Percentiles rank a stretch among this genome's conserved stretches.
Evolutionary conservation across 2,797 vertebrate species (phyloP).

Genomic region (Pangasius larnaudii): DNA sequence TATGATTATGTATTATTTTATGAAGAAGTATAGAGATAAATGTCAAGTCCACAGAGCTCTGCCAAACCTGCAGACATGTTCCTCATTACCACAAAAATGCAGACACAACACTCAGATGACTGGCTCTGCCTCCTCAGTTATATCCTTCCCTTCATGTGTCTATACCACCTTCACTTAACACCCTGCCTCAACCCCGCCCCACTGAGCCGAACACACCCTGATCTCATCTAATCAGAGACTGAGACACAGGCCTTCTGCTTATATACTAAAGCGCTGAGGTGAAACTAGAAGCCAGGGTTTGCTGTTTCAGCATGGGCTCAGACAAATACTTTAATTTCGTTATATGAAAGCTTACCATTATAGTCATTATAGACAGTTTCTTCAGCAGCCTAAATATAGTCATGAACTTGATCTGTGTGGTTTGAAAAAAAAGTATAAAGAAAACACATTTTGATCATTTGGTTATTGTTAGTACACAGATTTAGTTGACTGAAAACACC

Average conservation of each 20-base stretch:
- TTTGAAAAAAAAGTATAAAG: not conserved
- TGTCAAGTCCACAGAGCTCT: not conserved
- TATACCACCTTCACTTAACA: conserved; percentile 35
- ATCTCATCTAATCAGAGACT: not conserved
- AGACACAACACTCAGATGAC: conserved; percentile 73
- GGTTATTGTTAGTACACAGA: not conserved
- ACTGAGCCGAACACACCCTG: not conserved
- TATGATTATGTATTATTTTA: not conserved
- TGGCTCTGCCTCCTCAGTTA: conserved; percentile 37
- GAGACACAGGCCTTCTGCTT: not conserved
- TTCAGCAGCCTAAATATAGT: not conserved
- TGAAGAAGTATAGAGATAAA: not conserved
- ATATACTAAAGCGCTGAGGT: not conserved
- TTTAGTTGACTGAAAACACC: not conserved
- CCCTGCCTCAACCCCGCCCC: not conserved
- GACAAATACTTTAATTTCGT: not conserved
- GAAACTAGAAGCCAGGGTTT: not conserved
- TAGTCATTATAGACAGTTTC: not conserved
- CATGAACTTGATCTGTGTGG: not conserved
- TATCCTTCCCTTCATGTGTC: not conserved
- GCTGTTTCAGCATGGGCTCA: not conserved
- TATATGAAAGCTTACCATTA: not conserved
- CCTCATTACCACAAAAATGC: conserved; percentile 67
- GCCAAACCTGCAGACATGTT: conserved; percentile 52
- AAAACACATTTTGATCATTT: not conserved